These are phyloP conservation scores for Ormyrus rosae DNA, from an alignment of 2,888 invertebrate genomes.

Conservation along the genomic window DNA sequence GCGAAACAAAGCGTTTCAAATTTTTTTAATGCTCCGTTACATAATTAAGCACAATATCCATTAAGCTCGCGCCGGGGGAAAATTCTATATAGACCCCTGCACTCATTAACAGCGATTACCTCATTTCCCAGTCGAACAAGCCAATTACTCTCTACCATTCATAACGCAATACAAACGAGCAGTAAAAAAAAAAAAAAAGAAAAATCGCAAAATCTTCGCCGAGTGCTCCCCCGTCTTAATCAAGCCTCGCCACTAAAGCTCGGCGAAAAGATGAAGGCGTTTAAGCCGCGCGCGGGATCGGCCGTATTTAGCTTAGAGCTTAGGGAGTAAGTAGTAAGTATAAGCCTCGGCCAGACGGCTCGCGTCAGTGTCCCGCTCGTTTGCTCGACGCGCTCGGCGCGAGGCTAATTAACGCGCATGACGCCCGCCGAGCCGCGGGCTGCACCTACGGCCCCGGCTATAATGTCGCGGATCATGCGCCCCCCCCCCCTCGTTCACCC, in stretches of 20 bases:
- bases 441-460: not conserved
- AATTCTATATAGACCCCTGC: no score
- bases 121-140: no score
- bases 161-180: no score
- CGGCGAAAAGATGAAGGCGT: constrained; percentile 9
- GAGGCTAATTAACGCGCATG: constrained; percentile 41
- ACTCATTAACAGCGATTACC: no score
- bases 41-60: no score
- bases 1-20: no score
- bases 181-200: constrained; percentile 14
- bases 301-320: no score
- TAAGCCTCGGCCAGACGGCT: not conserved
- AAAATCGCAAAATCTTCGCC: constrained; percentile 30
- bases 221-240: constrained; percentile 40
- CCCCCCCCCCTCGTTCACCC: not conserved
- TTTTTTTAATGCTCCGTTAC: no score
- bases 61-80: no score
- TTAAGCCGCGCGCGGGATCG: no score
- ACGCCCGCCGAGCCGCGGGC: not conserved
- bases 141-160: no score
- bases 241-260: not conserved
- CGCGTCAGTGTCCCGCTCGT: constrained; percentile 13
- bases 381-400: constrained; percentile 19
- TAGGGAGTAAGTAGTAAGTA: no score
- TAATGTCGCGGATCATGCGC: not conserved